Evolutionary conservation across 2,113 vertebrate species (phyloP).

Genomic region (Trichechus manatus): DNA sequence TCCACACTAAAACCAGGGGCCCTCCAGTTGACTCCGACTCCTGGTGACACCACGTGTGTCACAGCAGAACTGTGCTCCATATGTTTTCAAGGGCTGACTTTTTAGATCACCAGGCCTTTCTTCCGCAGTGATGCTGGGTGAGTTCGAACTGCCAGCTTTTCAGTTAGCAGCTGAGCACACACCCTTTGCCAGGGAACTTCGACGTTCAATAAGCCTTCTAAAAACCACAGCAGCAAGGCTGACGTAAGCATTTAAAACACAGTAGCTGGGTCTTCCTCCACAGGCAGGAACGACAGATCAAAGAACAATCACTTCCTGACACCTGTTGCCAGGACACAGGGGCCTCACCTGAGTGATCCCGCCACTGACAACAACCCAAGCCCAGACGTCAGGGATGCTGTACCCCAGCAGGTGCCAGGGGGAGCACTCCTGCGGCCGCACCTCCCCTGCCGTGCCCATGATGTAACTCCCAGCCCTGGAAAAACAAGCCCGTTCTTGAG

Average conservation of each 20-base stretch:
- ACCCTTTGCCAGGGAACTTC: neutral
- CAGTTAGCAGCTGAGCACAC: neutral
- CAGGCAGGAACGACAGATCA: neutral
- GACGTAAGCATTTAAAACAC: neutral
- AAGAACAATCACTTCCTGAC: slow-evolving; percentile 7
- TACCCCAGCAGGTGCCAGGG: neutral
- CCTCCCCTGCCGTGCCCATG: neutral
- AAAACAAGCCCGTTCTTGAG: neutral
- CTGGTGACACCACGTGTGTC: no score
- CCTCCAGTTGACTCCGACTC: no score
- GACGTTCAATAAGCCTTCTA: neutral
- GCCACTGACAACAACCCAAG: neutral
- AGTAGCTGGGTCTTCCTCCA: neutral
- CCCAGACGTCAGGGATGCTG: neutral
- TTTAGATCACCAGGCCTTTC: neutral
- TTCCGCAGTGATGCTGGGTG: neutral
- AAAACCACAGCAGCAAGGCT: neutral
- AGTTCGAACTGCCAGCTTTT: neutral
- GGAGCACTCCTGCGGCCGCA: neutral
- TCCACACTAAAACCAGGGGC: no score
- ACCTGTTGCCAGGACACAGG: neutral
- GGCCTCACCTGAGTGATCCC: neutral
- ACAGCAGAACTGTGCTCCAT: no score
- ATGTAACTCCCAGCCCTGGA: neutral
- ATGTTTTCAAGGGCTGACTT: neutral